Base-by-base conservation (phyloP, 2,797 vertebrate species). In the Champsocephalus esox region DNA sequence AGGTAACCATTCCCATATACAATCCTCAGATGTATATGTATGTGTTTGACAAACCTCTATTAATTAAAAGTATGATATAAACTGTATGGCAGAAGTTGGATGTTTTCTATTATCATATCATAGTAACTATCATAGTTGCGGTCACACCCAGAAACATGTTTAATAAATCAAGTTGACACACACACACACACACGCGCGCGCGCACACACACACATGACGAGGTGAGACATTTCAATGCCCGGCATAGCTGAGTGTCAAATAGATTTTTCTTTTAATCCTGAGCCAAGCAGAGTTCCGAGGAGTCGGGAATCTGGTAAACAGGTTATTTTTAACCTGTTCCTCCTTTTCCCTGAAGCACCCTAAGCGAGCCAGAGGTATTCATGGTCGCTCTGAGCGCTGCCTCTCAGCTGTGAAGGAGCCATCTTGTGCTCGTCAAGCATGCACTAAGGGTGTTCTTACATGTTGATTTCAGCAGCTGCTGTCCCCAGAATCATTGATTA, bases 271-370 rank as follows among this genome's bases (percentile, higher is more conserved):
- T 34, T 38, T 81, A 68, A 87, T 79, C 71, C 79, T 67, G 80
- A 81, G 52, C 62, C 54, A 45, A 80, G 82, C 62, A 21, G 58
- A 66, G 69, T 82, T 88, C 82, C n/a, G 3, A 77, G 83, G 61
- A 70, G 70, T 4, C 1, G n/a, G 24, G 12, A 50, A 60, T 84
- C 63, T 80, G 82, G 82, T 93, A 89, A 92, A 91, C 89, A 87
- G 85, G 87, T 88, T 86, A 91, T 90, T 84, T 90, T 83, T 89
- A 88, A 82, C 84, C 68, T 9, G 28, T 72, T 9, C 28, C 73
- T 66, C 38, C 41, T 16, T 34, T 80, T 78, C 76, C 70, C 60
- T 50, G 77, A 81, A 80, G 62, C 44, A 9, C 43, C 61, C 73
- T 64, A 17, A 79, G 38, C 73, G 48, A 43, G 72, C 65, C 73